Conservation (phyloP, 2,888 invertebrate genomes). For the Mythimna lalbum region DNA sequence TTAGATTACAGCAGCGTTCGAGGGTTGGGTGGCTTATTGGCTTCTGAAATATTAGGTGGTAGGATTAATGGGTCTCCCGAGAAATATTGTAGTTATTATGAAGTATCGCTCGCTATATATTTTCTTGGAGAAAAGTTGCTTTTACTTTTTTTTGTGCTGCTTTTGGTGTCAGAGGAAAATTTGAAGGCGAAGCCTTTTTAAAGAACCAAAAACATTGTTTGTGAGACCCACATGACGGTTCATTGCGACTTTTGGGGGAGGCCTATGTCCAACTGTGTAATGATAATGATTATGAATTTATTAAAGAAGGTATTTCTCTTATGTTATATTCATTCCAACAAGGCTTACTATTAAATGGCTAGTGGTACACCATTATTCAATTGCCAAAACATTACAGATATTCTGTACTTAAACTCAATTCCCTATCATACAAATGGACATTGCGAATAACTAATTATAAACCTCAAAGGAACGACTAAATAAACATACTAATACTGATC, state of each 20-base stretch:
- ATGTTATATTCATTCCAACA: not conserved
- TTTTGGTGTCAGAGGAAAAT: not conserved
- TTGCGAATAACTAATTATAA: slow-evolving; percentile 43
- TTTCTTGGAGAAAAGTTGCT: slow-evolving; percentile 52
- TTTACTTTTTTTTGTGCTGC: slow-evolving; percentile 28
- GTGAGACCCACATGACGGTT: no score
- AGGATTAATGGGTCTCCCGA: slow-evolving; percentile 81
- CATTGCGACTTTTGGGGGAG: no score
- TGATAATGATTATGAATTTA: not conserved
- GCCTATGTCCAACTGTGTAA: no score
- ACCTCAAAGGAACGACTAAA: slow-evolving; percentile 56
- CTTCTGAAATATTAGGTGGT: slow-evolving; percentile 85
- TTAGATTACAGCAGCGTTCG: slow-evolving; percentile 86
- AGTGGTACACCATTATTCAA: not conserved
- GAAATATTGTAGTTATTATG: slow-evolving; percentile 75
- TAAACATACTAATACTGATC: slow-evolving; percentile 50
- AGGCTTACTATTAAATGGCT: not conserved
- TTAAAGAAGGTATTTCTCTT: not conserved
- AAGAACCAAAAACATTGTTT: not conserved
- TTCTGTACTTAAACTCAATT: slow-evolving; percentile 12
- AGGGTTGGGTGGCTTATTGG: slow-evolving; percentile 84
- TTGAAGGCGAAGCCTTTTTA: not conserved
- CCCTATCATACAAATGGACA: slow-evolving; percentile 32
- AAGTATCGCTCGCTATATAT: slow-evolving; percentile 68
- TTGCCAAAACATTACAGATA: slow-evolving; percentile 24